Evolutionary conservation across 2,113 vertebrate genomes (phyloP).

Genomic region (Piaya cayana): DNA sequence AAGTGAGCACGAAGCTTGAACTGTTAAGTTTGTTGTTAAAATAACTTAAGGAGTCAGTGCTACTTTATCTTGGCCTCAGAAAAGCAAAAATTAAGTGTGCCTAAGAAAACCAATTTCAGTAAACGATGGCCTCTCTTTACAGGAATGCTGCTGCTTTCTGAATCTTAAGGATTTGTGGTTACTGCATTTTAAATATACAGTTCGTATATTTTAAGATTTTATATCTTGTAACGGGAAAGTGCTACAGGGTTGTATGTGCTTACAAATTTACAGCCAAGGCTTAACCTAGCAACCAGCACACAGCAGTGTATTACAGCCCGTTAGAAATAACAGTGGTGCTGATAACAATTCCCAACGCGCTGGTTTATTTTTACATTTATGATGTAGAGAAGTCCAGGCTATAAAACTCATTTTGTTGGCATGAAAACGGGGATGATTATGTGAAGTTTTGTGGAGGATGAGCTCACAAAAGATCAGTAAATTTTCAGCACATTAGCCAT

Average conservation of each 20-base stretch:
- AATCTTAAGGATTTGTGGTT: neutral
- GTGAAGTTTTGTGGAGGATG: constrained; percentile 7
- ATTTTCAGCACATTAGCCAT: neutral
- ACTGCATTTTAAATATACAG: neutral
- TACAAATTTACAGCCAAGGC: neutral
- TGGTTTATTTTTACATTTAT: neutral
- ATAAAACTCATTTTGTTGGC: constrained; percentile 19
- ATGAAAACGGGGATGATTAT: neutral
- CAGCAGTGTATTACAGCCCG: neutral
- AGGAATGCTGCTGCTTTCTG: neutral
- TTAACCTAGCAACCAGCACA: neutral
- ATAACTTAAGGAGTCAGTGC: neutral
- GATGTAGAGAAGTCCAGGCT: neutral
- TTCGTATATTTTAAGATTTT: neutral
- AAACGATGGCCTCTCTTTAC: neutral
- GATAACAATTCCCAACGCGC: neutral
- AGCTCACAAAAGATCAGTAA: constrained; percentile 7
- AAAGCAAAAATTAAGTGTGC: neutral
- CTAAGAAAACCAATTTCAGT: neutral
- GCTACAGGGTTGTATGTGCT: neutral
- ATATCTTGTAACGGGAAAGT: neutral
- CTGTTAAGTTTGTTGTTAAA: neutral
- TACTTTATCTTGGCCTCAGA: neutral
- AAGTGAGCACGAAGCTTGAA: neutral
- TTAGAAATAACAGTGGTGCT: neutral